phyloP scores from a whole-genome alignment of 2,113 vertebrate species.

The Gracilinanus agilis region DNA sequence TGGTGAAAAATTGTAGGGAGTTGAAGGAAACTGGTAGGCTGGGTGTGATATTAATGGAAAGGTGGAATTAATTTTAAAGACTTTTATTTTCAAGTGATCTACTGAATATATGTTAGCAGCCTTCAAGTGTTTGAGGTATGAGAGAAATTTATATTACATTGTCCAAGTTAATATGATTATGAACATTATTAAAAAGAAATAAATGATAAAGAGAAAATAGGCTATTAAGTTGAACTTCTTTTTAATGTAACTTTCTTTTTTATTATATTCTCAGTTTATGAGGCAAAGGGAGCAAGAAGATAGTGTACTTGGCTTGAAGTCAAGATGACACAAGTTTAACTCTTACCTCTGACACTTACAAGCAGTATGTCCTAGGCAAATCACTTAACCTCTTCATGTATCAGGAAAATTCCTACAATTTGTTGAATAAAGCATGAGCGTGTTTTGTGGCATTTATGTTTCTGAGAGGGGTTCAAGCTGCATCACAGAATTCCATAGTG shows the following conservation, averaged over 20 bases:
- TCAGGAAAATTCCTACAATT: background rate
- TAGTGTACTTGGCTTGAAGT: background rate
- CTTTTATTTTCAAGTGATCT: background rate
- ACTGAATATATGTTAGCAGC: conserved; percentile 1
- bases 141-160: background rate
- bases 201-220: background rate
- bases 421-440: background rate
- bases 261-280: conserved; percentile 31
- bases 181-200: background rate
- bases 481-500: too few species aligned
- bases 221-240: background rate
- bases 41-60: background rate
- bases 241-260: background rate
- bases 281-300: background rate
- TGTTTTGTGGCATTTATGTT: too few species aligned
- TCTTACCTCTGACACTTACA: background rate
- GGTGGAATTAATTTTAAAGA: background rate
- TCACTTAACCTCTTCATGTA: background rate
- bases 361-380: background rate
- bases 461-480: too few species aligned
- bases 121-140: background rate
- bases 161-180: conserved; percentile 8
- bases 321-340: background rate
- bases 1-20: background rate
- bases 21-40: background rate